phyloP scores from a whole-genome alignment of 2,888 invertebrate species.

The Syritta pipiens region DNA sequence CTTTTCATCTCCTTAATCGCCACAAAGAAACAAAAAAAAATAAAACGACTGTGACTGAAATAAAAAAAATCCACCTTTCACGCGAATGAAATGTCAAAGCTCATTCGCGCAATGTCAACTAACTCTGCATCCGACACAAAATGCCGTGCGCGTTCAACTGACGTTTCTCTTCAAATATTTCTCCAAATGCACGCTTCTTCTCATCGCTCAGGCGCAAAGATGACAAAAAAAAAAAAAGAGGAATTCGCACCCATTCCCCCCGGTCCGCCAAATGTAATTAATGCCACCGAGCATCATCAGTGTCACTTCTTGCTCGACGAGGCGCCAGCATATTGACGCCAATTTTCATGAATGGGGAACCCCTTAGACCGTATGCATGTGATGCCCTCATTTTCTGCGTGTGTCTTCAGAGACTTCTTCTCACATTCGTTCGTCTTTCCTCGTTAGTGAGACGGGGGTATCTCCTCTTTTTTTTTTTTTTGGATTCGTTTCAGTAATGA shows the following conservation, averaged over 20 bases:
- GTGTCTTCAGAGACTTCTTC: too few relatives aligned
- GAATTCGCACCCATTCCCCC: slow-evolving; percentile 47
- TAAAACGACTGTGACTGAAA: too few relatives aligned
- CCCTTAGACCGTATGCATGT: slow-evolving; percentile 31
- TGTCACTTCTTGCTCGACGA: slow-evolving; percentile 57
- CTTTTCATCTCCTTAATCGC: background rate
- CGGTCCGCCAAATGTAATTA: slow-evolving; percentile 57
- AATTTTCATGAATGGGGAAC: slow-evolving; percentile 67
- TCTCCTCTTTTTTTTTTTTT: slow-evolving; percentile 3
- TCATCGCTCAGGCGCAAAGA: background rate
- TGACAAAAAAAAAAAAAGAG: background rate
- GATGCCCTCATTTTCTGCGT: background rate
- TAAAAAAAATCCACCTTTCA: too few relatives aligned
- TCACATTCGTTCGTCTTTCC: too few relatives aligned
- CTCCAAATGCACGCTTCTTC: slow-evolving; percentile 8
- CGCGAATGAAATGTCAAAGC: slow-evolving; percentile 37
- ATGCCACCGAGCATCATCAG: slow-evolving; percentile 55
- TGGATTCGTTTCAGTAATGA: slow-evolving; percentile 15
- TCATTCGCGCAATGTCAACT: slow-evolving; percentile 38
- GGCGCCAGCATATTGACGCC: slow-evolving; percentile 65
- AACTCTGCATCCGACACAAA: slow-evolving; percentile 6
- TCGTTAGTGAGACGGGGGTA: slow-evolving; percentile 45
- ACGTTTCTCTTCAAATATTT: slow-evolving; percentile 48
- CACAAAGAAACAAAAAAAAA: too few relatives aligned
- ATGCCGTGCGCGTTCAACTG: too few relatives aligned